Evolutionary conservation across 2,797 vertebrate genomes (phyloP).

Genomic region (Okamejei kenojei): DNA sequence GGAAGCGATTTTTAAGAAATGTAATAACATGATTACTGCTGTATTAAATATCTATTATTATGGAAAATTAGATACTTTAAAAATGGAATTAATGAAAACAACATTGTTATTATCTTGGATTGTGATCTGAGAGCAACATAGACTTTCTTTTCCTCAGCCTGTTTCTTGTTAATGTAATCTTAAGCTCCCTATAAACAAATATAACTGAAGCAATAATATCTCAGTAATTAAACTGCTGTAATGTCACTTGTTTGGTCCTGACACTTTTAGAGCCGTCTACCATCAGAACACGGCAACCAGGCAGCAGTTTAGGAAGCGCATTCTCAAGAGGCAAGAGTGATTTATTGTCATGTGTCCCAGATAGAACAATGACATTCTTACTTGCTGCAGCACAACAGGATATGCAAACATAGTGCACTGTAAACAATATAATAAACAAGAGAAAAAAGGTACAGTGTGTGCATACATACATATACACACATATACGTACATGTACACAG

Average conservation of each 20-base stretch:
- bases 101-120: background rate
- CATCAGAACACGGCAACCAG: background rate
- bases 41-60: background rate
- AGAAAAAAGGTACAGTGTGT: too few species aligned
- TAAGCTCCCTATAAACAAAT: constrained; percentile 12
- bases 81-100: background rate
- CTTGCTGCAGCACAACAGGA: too few species aligned
- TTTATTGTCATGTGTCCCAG: too few species aligned
- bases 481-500: too few species aligned
- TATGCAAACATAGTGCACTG: too few species aligned
- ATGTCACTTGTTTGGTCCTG: background rate
- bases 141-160: background rate
- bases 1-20: background rate
- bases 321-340: too few species aligned
- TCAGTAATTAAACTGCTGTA: constrained; percentile 6
- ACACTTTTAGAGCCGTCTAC: background rate
- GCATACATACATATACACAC: too few species aligned
- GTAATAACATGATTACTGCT: background rate
- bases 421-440: too few species aligned
- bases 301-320: background rate
- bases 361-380: too few species aligned
- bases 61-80: background rate
- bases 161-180: background rate
- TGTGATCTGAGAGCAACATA: background rate
- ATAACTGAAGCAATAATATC: background rate